phyloP scores from a whole-genome alignment of 1,140 invertebrate species.

The Drosophila lacertosa region DNA sequence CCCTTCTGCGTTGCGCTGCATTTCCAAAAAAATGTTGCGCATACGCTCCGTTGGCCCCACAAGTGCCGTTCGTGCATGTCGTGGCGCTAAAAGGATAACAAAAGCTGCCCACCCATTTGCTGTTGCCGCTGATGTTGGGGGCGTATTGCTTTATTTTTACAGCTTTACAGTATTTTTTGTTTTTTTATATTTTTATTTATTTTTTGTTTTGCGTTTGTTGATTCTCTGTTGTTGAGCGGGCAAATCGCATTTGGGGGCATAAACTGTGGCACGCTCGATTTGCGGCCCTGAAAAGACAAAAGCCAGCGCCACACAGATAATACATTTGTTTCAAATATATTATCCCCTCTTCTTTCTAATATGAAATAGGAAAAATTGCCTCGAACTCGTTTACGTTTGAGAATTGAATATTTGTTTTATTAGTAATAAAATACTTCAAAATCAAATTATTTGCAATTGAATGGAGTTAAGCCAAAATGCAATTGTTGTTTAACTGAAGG shows the following conservation, averaged over 20 bases:
- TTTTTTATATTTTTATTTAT: not conserved
- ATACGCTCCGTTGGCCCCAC: slow-evolving; percentile 49
- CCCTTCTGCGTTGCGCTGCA: slow-evolving; percentile 6
- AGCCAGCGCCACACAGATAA: slow-evolving; percentile 6
- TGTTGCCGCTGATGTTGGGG: slow-evolving; percentile 45
- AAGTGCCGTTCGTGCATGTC: slow-evolving; percentile 30
- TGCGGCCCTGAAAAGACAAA: slow-evolving; percentile 23
- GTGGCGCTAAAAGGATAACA: slow-evolving; percentile 30
- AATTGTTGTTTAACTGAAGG: no score
- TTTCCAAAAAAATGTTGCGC: slow-evolving; percentile 46
- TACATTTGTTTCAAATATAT: slow-evolving; percentile 25
- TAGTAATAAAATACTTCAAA: no score
- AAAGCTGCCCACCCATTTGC: slow-evolving; percentile 4
- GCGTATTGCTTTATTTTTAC: slow-evolving; percentile 39
- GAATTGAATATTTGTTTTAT: no score
- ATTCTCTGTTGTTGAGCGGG: slow-evolving; percentile 11
- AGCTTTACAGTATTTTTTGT: slow-evolving; percentile 13
- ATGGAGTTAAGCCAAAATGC: no score
- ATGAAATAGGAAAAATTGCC: not conserved
- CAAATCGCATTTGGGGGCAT: slow-evolving; percentile 53
- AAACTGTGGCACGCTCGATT: slow-evolving; percentile 42
- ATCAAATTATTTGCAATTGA: no score
- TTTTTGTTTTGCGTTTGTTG: slow-evolving; percentile 42
- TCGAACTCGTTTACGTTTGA: not conserved
- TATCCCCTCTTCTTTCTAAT: slow-evolving; percentile 6